Base-by-base conservation (phyloP, 1,140 invertebrate species). In the Drosophila truncata region DNA sequence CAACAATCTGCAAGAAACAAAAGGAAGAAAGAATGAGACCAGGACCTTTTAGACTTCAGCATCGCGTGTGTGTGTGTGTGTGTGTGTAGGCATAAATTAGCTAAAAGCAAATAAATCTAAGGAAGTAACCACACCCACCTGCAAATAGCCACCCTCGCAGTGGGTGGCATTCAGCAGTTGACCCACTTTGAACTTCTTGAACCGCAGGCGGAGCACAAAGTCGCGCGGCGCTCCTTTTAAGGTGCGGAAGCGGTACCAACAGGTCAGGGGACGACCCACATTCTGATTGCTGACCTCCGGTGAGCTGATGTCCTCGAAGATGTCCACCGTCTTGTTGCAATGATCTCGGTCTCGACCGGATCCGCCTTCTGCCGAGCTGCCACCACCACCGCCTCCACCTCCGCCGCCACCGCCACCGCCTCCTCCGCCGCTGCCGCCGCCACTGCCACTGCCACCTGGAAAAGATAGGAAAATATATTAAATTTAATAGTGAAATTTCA, bases 181-280 rank as follows among this genome's bases (percentile, higher is more conserved):
- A 3, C 97, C 97, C 41, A 98, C 96, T 95, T 98, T 98, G 93
- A 98, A 98, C 92, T 97, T 97, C 94, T 97, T 97, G 93, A 98
- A 98, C 61, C 97, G 95, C 65, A 98, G 96, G 62, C 97, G 95
- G 13, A 98, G 94, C 42, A 98, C 97, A 96, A 97, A 98, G 92
- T 98, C 97, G 50, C 96, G 95, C 1, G 97, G 96, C 16, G 96
- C 96, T 2, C 97, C 96, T 55, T 97, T 95, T 78, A 97, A 96
- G 1, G 96, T 96, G 35, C 97, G 94, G 93, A 98, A 98, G 80
- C 97, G 95, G 93, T 98, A 98, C 94, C 95, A 97, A 93, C 97
- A 98, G 35, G 96, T 97, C 91, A 98, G 94, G 3, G 97, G 97
- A 72, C 96, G 95, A 8, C 97, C 97, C 83, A 95, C 95, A 88